A percentile compares a stretch with the other conserved stretches of the same genome.
phyloP scores from a whole-genome alignment of 2,888 invertebrate genomes.

The Drosophila cyrtoloma region DNA sequence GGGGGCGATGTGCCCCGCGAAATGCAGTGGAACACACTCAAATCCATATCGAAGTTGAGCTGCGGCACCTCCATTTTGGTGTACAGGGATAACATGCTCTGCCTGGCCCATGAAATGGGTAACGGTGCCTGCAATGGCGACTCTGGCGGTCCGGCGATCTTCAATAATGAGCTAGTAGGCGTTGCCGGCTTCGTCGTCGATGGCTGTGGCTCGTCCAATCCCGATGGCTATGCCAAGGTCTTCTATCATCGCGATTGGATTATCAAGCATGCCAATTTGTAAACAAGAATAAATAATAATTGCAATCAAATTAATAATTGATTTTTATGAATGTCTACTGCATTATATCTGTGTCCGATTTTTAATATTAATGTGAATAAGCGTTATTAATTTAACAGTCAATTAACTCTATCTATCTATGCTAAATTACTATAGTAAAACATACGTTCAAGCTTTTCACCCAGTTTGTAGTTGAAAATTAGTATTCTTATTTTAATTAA shows the following conservation, averaged over 20 bases:
- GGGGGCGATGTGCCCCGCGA: slow-evolving; percentile 64
- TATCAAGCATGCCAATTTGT: slow-evolving; percentile 54
- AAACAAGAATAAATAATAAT: background rate
- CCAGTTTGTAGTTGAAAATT: background rate
- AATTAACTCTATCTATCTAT: background rate
- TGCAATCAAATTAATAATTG: background rate
- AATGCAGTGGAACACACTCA: slow-evolving; percentile 71
- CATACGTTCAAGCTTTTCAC: background rate
- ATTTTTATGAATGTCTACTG: background rate
- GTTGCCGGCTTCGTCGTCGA: slow-evolving; percentile 75
- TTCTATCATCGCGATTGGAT: slow-evolving; percentile 70
- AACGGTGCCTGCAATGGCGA: slow-evolving; percentile 82
- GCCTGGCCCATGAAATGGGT: slow-evolving; percentile 62
- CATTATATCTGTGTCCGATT: background rate
- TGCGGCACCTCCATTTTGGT: slow-evolving; percentile 53
- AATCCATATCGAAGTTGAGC: slow-evolving; percentile 50
- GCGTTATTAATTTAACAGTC: background rate
- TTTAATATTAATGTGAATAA: background rate
- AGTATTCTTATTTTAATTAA: background rate
- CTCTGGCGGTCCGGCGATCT: slow-evolving; percentile 80
- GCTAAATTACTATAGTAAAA: background rate
- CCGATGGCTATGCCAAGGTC: slow-evolving; percentile 77
- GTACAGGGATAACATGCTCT: slow-evolving; percentile 55
- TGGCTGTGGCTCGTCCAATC: slow-evolving; percentile 69
- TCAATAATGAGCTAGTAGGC: slow-evolving; percentile 73